Evolutionary conservation across 1,140 invertebrate genomes (phyloP).

Genomic region (Conus ventricosus): DNA sequence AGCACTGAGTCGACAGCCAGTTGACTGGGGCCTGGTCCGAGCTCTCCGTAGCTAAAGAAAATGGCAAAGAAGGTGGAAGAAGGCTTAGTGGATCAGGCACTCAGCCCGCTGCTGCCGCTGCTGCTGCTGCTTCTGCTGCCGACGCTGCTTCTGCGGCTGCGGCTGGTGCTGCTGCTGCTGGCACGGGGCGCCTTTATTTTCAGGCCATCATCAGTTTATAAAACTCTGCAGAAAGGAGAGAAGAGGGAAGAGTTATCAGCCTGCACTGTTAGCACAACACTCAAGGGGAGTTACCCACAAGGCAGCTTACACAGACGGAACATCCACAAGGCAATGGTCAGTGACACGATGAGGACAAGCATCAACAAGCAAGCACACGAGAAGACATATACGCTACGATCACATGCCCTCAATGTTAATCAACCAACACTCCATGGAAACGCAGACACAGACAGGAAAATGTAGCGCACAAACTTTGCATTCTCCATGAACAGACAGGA

Average conservation of each 20-base stretch:
- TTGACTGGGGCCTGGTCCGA: too few species aligned
- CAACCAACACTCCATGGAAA: background rate
- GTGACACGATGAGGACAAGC: background rate
- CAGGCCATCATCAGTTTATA: constrained; percentile 64
- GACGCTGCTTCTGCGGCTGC: background rate
- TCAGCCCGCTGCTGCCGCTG: background rate
- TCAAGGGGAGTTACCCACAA: background rate
- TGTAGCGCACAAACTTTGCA: background rate
- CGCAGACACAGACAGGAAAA: background rate
- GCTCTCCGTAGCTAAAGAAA: background rate
- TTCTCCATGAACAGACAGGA: background rate
- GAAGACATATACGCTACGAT: background rate
- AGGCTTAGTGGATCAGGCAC: background rate
- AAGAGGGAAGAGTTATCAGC: constrained; percentile 43
- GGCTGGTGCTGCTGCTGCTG: background rate
- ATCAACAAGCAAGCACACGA: background rate
- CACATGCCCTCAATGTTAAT: background rate
- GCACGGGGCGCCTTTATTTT: background rate
- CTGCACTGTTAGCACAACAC: background rate
- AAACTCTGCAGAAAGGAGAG: constrained; percentile 62
- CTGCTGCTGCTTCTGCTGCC: background rate
- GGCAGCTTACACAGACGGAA: background rate
- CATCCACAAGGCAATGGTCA: background rate
- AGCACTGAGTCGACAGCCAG: background rate
- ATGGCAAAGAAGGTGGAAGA: background rate